Evolutionary conservation across 2,113 vertebrate species (phyloP), one percentile per base, ranked within the genome.

Genomic region (Herpetotheres cachinnans): DNA sequence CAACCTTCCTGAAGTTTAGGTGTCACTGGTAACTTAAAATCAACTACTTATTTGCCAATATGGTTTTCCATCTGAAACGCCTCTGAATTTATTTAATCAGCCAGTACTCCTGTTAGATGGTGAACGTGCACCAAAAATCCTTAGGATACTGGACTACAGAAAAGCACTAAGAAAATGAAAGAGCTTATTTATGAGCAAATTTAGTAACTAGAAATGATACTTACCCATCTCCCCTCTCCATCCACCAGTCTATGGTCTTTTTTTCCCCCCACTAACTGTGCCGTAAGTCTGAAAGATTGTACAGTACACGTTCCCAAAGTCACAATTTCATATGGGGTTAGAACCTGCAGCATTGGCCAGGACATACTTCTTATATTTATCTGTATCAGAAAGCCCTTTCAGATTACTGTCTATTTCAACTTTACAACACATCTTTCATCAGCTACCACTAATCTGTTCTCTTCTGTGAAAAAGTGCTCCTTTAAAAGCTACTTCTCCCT

Each of bases 71-170:
- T 42, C 15, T 58, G 30, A 74, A 95, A 89, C 10, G 67, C 1
- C 10, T 62, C 47, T 61, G 21, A 63, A 32, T 40, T 49, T 40
- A 74, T 59, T 85, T 47, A 34, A 58, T 44, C 24, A 67, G 9
- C 3, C 58, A 67, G 4, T 25, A 50, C 21, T 89, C 16, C 46
- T 81, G 8, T 59, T 52, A 67, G 29, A 63, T 2, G 1, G 61
- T 40, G 34, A 77, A 9, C 0, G 2, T 9, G 32, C 7, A 70
- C 12, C 32, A 82, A 95, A 80, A 21, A 0, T 5, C 12, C 14
- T 66, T 59, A 6, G 4, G 32, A 70, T 25, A 74, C 5, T 26
- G 18, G 5, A 26, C 56, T 63, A 73, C 6, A 50, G 30, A 81
- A 84, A 63, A 83, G 9, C 24, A 62, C 19, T 58, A 50, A 66